Evolutionary conservation across 92 coral and sea anemone genomes (phyloP).

Genomic region (Paragorgia papillata): DNA sequence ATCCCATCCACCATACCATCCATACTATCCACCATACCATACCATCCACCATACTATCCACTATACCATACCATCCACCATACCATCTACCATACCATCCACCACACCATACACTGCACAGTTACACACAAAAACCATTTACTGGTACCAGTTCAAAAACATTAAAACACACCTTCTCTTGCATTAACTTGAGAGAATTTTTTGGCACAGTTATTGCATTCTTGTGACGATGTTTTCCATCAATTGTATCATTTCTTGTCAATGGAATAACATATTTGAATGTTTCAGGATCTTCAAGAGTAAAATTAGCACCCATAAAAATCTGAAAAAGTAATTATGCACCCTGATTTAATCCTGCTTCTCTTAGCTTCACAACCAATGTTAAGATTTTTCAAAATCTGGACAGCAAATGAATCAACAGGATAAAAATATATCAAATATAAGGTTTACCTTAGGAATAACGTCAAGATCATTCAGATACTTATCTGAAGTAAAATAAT

Average conservation of each 20-base stretch:
- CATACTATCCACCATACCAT: too few species aligned
- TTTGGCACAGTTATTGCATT: slow-evolving; percentile 67
- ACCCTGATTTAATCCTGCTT: too few species aligned
- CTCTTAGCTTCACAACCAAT: too few species aligned
- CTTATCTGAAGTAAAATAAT: slow-evolving; percentile 64
- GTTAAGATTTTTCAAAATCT: too few species aligned
- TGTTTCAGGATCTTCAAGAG: slow-evolving; percentile 92
- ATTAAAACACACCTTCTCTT: slow-evolving; percentile 79
- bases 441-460: slow-evolving; percentile 90
- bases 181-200: slow-evolving; percentile 90
- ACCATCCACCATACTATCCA: too few species aligned
- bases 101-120: not conserved
- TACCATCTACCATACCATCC: too few species aligned
- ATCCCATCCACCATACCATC: too few species aligned
- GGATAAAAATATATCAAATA: too few species aligned
- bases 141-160: too few species aligned
- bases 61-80: too few species aligned
- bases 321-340: slow-evolving; percentile 66
- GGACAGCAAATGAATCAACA: too few species aligned
- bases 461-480: slow-evolving; percentile 66
- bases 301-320: slow-evolving; percentile 87
- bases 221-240: slow-evolving; percentile 17
- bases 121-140: too few species aligned
- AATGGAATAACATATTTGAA: slow-evolving; percentile 87
- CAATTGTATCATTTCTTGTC: slow-evolving; percentile 44